Evolutionary conservation across 2,888 invertebrate species (phyloP).

Genomic region (Antitype chi): DNA sequence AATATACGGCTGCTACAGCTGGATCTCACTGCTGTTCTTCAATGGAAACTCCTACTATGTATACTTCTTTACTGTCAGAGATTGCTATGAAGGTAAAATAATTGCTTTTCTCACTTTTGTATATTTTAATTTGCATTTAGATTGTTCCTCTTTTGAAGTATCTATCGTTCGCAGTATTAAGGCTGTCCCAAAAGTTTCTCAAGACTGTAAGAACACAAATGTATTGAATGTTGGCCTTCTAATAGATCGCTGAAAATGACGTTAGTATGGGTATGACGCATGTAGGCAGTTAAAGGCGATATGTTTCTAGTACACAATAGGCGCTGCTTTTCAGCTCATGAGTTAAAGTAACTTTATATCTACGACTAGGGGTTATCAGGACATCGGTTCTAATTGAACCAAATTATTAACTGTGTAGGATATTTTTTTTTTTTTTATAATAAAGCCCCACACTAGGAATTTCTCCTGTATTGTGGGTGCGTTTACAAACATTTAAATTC

Average conservation of each 20-base stretch:
- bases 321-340: constrained; percentile 1
- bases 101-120: constrained; percentile 41
- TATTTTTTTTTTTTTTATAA: too few relatives aligned
- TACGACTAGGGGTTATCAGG: background rate
- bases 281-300: background rate
- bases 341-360: background rate
- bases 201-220: background rate
- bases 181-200: background rate
- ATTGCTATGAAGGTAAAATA: constrained; percentile 98
- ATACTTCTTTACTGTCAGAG: constrained; percentile 99
- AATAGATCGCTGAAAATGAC: constrained; percentile 19
- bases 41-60: constrained; percentile 99
- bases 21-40: constrained; percentile 99
- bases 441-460: too few relatives aligned
- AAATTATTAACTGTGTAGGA: constrained; percentile 32
- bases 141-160: constrained; percentile 3
- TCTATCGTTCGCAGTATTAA: background rate
- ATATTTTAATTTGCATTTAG: constrained; percentile 27
- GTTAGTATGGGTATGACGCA: constrained; percentile 27
- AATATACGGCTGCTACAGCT: constrained; percentile 99
- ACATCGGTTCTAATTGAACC: constrained; percentile 19
- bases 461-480: too few relatives aligned
- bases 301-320: background rate
- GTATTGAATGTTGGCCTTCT: constrained; percentile 8
- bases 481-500: too few relatives aligned